Conservation (phyloP, 2,797 vertebrate genomes). For the Acrossocheilus fasciatus region DNA sequence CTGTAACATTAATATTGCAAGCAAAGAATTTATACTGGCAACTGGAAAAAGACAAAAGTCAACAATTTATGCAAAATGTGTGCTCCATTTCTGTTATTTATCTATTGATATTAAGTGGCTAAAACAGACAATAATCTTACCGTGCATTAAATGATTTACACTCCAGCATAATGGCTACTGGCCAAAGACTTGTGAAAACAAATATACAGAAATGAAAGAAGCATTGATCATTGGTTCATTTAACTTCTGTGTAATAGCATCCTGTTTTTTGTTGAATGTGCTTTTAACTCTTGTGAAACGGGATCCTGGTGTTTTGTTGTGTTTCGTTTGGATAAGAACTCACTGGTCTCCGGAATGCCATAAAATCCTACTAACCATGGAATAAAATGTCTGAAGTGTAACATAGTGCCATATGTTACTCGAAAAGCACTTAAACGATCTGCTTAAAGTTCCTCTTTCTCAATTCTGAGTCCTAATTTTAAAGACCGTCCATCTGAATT, state of each 20-base stretch:
- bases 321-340: background rate
- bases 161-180: background rate
- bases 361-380: background rate
- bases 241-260: background rate
- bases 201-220: background rate
- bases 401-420: background rate
- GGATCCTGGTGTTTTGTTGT: constrained; percentile 11
- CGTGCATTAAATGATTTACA: background rate
- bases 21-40: background rate
- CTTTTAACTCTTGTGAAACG: constrained; percentile 6
- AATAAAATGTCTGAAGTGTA: constrained; percentile 5
- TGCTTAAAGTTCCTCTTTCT: background rate
- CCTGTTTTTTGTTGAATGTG: background rate
- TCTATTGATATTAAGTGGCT: background rate
- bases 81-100: background rate
- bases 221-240: background rate
- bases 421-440: background rate
- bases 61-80: background rate
- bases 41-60: background rate
- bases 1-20: constrained; percentile 9
- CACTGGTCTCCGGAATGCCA: background rate
- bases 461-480: background rate
- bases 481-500: background rate
- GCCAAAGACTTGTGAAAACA: background rate
- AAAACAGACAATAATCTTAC: background rate